Conservation (phyloP, 2,888 invertebrate species). For the Macrosoma leucophasiata region DNA sequence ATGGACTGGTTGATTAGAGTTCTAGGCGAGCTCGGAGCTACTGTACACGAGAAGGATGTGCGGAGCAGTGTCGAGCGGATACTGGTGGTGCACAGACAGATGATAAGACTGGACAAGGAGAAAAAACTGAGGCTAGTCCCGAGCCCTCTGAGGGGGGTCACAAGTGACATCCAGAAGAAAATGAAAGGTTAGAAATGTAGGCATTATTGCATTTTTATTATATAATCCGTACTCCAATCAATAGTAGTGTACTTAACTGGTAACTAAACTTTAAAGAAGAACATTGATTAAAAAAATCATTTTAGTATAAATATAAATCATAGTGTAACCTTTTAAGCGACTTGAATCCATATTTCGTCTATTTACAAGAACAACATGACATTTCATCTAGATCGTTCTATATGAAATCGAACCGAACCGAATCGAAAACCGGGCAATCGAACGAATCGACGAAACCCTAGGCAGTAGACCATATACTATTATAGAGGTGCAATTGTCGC, state of each 20-base stretch:
- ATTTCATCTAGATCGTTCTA: no score
- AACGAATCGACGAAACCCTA: no score
- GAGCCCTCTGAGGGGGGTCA: conserved; percentile 50
- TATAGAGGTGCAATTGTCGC: no score
- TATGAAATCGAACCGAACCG: no score
- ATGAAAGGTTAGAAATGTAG: conserved; percentile 63
- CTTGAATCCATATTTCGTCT: no score
- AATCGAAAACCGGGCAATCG: no score
- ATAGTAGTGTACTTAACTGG: no score
- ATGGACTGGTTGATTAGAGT: conserved; percentile 70
- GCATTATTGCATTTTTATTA: conserved; percentile 25
- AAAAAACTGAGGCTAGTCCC: conserved; percentile 50
- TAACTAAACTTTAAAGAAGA: background rate
- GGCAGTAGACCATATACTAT: no score
- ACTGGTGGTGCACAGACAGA: conserved; percentile 75
- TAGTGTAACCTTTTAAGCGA: no score
- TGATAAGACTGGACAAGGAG: conserved; percentile 55
- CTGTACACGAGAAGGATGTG: conserved; percentile 67
- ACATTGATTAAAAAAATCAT: conserved; percentile 2
- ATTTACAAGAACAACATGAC: no score
- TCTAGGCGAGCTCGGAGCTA: conserved; percentile 49
- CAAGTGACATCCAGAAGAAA: conserved; percentile 57
- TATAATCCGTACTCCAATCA: conserved; percentile 5
- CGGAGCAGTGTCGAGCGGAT: conserved; percentile 70
- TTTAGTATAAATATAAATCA: no score